Base-by-base conservation (phyloP, 2,113 vertebrate genomes). In the Entelurus aequoreus region DNA sequence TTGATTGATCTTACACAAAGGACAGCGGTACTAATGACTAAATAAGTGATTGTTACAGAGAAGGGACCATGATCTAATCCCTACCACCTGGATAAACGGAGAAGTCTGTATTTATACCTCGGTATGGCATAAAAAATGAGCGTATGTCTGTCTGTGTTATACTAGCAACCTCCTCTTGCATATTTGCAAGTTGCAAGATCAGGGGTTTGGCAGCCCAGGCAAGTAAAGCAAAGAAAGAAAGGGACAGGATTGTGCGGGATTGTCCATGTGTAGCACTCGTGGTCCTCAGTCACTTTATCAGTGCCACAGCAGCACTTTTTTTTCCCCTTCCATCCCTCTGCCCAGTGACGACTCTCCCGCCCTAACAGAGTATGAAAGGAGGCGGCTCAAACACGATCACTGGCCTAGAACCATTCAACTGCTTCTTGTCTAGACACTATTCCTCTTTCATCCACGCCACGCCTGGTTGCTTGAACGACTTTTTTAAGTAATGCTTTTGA, bases 221-320 rank as follows among this genome's bases (percentile, higher is more conserved):
- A 77, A 72, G 66, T 72, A 65, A 83, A 72, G 66, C 70, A 65
- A 83, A 85, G 75, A 84, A 85, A 79, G 75, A 68, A 74, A 61
- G 63, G 61, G 65, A 69, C 69, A 76, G 80, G 83, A 86, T 83
- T 84, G 85, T 70, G 72, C 54, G 81, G 77, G 84, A 81, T 87
- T 86, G 79, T 85, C 76, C 80, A 81, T 82, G 79, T 87, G 80
- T 85, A 66, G 80, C 86, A 81, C 77, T 77, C 75, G 77, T 84
- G 80, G 83, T 82, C 76, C 74, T 84, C 80, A 81, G 77, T 88
- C 86, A 89, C 86, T 89, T 87, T 88, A 87, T 88, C 86, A 88
- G 84, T 84, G 86, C 86, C 86, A 82, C 68, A 74, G 76, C 76
- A 79, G 79, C 61, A 62, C 66, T 68, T 83, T 75, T 79, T 69